phyloP scores from a whole-genome alignment of 2,113 vertebrate genomes.

The Balaenoptera acutorostrata region DNA sequence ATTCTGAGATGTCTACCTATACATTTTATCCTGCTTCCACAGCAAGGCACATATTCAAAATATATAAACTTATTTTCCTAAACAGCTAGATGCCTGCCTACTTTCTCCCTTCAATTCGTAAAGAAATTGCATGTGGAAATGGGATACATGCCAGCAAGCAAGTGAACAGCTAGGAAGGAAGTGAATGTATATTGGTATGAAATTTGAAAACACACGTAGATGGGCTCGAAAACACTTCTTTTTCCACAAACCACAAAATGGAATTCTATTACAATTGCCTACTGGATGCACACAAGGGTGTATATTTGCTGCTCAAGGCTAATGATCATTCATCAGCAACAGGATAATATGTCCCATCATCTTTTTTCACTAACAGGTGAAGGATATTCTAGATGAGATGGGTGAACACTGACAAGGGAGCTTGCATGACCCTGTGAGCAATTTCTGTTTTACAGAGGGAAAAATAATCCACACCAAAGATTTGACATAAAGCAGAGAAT shows the following conservation, averaged over 20 bases:
- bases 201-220: constrained; percentile 67
- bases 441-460: constrained; percentile 65
- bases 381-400: constrained; percentile 71
- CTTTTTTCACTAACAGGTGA: constrained; percentile 72
- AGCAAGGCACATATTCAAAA: constrained; percentile 10
- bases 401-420: constrained; percentile 55
- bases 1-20: not conserved
- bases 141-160: constrained; percentile 34
- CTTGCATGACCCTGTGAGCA: constrained; percentile 68
- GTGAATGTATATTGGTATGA: constrained; percentile 43
- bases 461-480: constrained; percentile 58
- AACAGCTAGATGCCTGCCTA: constrained; percentile 26
- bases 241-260: constrained; percentile 71
- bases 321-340: constrained; percentile 70
- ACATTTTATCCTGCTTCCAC: not conserved
- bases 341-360: constrained; percentile 66
- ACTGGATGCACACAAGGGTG: constrained; percentile 59
- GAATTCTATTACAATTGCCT: constrained; percentile 70
- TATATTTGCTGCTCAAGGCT: constrained; percentile 70
- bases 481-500: constrained; percentile 70
- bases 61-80: constrained; percentile 29
- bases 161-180: constrained; percentile 37
- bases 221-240: constrained; percentile 56
- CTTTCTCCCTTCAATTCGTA: constrained; percentile 29
- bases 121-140: constrained; percentile 55